Evolutionary conservation across 1,140 invertebrate genomes (phyloP), one percentile per base, ranked within the genome.

Genomic region (Heliconius congener): DNA sequence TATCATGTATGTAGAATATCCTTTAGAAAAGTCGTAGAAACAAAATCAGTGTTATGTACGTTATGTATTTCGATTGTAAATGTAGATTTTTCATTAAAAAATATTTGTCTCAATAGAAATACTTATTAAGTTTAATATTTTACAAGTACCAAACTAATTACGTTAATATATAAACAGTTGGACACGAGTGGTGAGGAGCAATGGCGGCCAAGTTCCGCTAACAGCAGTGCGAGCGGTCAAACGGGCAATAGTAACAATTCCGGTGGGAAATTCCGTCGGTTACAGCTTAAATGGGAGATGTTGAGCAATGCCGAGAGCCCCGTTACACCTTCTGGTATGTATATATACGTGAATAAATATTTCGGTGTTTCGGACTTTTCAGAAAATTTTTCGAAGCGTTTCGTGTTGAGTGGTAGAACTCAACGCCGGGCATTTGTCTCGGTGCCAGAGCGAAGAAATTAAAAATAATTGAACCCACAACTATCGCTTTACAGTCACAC

Each of bases 251-350:
- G 89, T 83, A 88, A 85, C 73, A 87, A 89, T 82, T 90, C 91
- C 0, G 93, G 92, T 11, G 94, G 93, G 77, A 95, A 95, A 79
- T 98, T 98, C 92, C 96, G 97, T 57, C 96, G 97, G 50, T 91
- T 98, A 46, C 98, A 98, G 86, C 96, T 97, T 89, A 98, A 98
- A 88, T 98, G 98, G 98, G 98, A 98, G 91, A 95, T 97, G 89
- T 95, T 98, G 79, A 96, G 95, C 84, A 96, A 95, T 78, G 95
- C 91, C 0, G 92, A 94, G 82, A 93, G 88, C 74, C 93, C 93
- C 8, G 84, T 72, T 42, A 93, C 93, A 19, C 93, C 93, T 3
- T 90, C 93, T 79, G 91, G 93, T 94, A 84, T 84, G 81, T 77
- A 55, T 52, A 23, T 60, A 60, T 9, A 60, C 4, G 42, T 46